Conservation (phyloP, 2,797 vertebrate species). For the Enteromius radiatus region DNA sequence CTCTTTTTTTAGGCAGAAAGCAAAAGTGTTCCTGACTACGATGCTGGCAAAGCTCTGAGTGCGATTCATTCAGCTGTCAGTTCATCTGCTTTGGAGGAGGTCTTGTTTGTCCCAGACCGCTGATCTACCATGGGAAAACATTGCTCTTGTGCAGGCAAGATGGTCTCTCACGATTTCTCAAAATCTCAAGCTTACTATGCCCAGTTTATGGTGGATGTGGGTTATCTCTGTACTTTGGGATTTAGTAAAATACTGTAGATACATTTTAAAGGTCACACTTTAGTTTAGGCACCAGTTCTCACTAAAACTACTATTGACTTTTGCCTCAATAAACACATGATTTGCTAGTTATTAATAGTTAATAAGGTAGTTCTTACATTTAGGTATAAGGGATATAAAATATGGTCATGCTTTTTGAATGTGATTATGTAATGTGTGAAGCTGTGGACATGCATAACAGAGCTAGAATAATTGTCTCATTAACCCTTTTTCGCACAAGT, state of each 20-base stretch:
- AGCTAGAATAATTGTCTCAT: not conserved
- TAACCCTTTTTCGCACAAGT: not conserved
- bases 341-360: not conserved
- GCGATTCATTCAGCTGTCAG: slow-evolving; percentile 13
- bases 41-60: slow-evolving; percentile 24
- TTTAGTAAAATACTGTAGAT: not conserved
- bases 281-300: not conserved
- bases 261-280: not conserved
- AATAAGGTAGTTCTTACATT: not conserved
- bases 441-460: too few relatives aligned
- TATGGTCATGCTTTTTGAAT: too few relatives aligned
- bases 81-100: slow-evolving; percentile 20
- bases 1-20: not conserved
- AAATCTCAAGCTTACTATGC: not conserved
- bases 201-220: not conserved
- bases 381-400: too few relatives aligned
- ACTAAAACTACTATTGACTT: not conserved
- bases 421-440: too few relatives aligned
- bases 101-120: not conserved
- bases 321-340: not conserved
- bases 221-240: not conserved
- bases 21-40: not conserved
- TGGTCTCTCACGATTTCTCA: not conserved
- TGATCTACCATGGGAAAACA: slow-evolving; percentile 6
- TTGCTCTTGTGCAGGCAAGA: not conserved